Conservation (phyloP, 1,140 invertebrate genomes). For the Scaptomyza graminum region DNA sequence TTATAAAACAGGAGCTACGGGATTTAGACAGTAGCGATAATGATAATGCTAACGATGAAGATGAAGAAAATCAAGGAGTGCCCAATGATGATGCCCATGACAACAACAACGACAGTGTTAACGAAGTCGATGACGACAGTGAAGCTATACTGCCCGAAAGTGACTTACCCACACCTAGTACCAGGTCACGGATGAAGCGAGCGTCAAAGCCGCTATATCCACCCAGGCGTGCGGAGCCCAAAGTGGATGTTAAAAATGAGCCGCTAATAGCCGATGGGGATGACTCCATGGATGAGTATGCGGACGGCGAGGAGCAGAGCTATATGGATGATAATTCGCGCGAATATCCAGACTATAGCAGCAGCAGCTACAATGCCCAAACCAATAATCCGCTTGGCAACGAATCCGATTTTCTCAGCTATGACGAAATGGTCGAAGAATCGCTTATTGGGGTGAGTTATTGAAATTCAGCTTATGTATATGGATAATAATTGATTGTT, state of each 20-base stretch:
- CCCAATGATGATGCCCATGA: constrained; percentile 36
- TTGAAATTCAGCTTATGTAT: neutral
- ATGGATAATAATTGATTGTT: neutral
- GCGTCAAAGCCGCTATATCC: constrained; percentile 22
- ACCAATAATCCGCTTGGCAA: constrained; percentile 23
- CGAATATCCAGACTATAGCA: constrained; percentile 59
- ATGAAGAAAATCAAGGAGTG: constrained; percentile 12
- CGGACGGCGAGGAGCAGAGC: constrained; percentile 52
- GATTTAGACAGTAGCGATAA: constrained; percentile 61
- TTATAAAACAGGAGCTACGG: constrained; percentile 75
- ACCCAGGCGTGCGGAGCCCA: constrained; percentile 1
- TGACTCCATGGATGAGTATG: constrained; percentile 65
- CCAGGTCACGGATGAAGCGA: constrained; percentile 51
- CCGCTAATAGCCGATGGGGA: constrained; percentile 48
- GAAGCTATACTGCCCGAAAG: constrained; percentile 65
- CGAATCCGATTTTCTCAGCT: constrained; percentile 63
- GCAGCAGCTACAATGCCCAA: constrained; percentile 43
- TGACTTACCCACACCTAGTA: constrained; percentile 33
- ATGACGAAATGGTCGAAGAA: constrained; percentile 80
- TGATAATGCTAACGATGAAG: constrained; percentile 25
- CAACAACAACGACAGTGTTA: constrained; percentile 37
- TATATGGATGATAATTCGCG: constrained; percentile 61
- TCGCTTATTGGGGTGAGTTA: constrained; percentile 69
- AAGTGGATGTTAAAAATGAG: constrained; percentile 47
- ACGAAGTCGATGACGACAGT: constrained; percentile 43